Evolutionary conservation across 2,797 vertebrate species (phyloP).

Genomic region (Pogoniulus pusillus): DNA sequence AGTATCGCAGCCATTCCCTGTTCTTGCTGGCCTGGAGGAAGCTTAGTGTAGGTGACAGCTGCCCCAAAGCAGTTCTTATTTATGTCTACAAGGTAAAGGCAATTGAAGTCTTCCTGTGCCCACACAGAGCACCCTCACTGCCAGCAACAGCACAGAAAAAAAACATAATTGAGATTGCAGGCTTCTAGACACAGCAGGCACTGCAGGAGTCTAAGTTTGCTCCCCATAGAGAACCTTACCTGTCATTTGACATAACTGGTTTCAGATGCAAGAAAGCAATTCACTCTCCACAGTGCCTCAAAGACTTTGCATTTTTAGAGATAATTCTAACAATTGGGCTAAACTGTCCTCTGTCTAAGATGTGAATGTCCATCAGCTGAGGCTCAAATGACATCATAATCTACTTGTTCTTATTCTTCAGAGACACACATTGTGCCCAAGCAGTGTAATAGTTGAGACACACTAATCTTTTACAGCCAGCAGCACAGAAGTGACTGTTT

Average conservation of each 20-base stretch:
- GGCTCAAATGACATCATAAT: not conserved
- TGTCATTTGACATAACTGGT: not conserved
- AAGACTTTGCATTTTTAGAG: not conserved
- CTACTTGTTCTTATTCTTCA: not conserved
- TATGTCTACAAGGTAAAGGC: not conserved
- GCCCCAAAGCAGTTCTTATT: not conserved
- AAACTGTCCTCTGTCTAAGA: not conserved
- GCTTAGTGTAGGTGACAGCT: not conserved
- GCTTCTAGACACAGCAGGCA: not conserved
- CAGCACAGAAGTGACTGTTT: not conserved
- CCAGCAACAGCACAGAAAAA: not conserved
- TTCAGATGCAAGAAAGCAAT: not conserved
- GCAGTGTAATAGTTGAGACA: not conserved
- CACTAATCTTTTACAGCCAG: not conserved
- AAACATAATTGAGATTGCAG: not conserved
- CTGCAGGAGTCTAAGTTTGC: not conserved
- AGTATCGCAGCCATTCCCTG: not conserved
- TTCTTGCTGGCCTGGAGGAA: not conserved
- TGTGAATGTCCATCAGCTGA: not conserved
- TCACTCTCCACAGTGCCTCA: not conserved
- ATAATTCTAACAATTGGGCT: not conserved
- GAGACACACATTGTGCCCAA: not conserved
- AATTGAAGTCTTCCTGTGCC: not conserved
- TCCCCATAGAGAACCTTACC: not conserved
- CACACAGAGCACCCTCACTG: not conserved